Evolutionary conservation across 2,113 vertebrate genomes (phyloP).

Genomic region (Plecotus auritus): DNA sequence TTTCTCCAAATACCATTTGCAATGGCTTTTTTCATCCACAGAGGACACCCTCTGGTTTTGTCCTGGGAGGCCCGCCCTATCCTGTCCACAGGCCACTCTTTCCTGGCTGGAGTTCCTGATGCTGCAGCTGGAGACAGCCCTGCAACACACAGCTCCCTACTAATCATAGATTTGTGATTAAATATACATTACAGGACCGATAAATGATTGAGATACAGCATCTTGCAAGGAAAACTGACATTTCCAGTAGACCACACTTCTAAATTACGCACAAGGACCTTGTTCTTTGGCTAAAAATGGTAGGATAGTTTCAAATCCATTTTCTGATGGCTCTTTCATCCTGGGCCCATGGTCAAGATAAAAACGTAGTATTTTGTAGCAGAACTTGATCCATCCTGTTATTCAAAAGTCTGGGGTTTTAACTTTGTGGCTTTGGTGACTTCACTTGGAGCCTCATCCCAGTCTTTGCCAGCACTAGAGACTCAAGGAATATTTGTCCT

Average conservation of each 20-base stretch:
- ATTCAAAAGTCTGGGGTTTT: conserved; percentile 51
- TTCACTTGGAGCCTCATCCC: not conserved
- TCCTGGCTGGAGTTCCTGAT: conserved; percentile 15
- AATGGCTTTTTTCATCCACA: not conserved
- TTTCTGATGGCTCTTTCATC: conserved; percentile 56
- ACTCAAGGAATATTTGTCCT: not conserved
- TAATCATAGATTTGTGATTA: conserved; percentile 51
- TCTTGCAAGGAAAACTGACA: conserved; percentile 41
- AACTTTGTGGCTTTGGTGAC: conserved; percentile 7
- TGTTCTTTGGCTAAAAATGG: conserved; percentile 42
- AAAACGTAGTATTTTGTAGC: conserved; percentile 54
- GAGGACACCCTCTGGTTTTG: not conserved
- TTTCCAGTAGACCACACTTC: conserved; percentile 55
- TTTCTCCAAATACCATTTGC: not conserved
- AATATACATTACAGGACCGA: conserved; percentile 71
- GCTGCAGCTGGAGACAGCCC: conserved; percentile 2
- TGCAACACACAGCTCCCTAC: not conserved
- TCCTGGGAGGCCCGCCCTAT: not conserved
- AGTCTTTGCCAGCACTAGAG: not conserved
- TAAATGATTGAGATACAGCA: conserved; percentile 51
- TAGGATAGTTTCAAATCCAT: conserved; percentile 54
- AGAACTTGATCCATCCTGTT: not conserved
- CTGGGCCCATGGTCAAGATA: conserved; percentile 54
- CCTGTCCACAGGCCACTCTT: not conserved
- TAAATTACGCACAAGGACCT: conserved; percentile 54